Conservation (phyloP, 2,888 invertebrate genomes). For the Pristionchus entomophagus region DNA sequence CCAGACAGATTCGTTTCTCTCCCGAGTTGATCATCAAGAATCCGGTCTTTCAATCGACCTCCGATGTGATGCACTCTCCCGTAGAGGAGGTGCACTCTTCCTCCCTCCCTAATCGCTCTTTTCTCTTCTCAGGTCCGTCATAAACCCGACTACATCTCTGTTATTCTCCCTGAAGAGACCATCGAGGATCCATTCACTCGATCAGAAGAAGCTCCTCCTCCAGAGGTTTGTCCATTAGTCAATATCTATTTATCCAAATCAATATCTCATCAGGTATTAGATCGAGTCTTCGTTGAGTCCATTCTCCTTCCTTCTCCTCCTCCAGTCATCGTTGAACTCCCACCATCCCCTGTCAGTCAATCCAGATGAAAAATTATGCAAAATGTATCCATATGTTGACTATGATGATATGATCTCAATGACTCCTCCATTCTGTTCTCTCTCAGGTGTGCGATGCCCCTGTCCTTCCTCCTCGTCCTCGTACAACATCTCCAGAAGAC, state of each 20-base stretch:
- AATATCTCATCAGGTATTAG: constrained; percentile 37
- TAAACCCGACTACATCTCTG: constrained; percentile 4
- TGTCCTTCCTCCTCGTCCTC: constrained; percentile 31
- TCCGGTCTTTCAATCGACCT: constrained; percentile 63
- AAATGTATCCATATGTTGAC: no score
- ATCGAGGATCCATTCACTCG: constrained; percentile 30
- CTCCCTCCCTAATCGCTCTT: background rate
- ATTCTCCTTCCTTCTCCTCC: constrained; percentile 25
- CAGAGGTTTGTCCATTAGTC: background rate
- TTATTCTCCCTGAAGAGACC: constrained; percentile 14
- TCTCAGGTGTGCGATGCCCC: constrained; percentile 8
- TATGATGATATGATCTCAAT: background rate
- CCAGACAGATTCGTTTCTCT: background rate
- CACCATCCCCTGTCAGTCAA: constrained; percentile 1
- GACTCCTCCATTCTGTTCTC: background rate
- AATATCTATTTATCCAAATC: background rate
- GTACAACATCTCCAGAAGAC: constrained; percentile 33
- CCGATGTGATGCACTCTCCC: constrained; percentile 52
- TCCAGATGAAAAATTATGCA: no score
- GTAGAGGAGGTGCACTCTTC: constrained; percentile 51
- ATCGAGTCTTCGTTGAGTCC: constrained; percentile 30
- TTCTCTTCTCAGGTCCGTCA: background rate
- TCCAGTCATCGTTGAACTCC: constrained; percentile 14
- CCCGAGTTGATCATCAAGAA: constrained; percentile 61
- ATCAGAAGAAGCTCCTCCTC: background rate